Evolutionary conservation across 2,797 vertebrate genomes (phyloP), one percentile per base, ranked within the genome.

Genomic region (Platyrinchus mystaceus): DNA sequence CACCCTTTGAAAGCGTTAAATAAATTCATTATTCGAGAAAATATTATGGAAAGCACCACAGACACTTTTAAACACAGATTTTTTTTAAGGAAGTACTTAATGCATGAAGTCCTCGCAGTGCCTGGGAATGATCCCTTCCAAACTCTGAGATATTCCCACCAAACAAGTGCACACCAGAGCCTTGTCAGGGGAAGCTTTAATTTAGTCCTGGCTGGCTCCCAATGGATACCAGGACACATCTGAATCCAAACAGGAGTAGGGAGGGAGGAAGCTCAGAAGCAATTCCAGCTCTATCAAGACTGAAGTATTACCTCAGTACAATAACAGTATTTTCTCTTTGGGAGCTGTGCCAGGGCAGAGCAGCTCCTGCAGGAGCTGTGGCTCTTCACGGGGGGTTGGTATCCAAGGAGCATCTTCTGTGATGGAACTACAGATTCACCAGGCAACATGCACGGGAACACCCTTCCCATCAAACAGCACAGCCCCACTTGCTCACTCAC

Each of bases 121-220:
- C 68, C 43, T 37, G 10, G 84, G 88, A 90, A 94, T 3, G 23
- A 64, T 11, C 81, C 46, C 63, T 89, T 89, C 89, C 87, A 68
- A 94, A 67, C 23, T 80, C 69, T 7, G 52, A 92, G 71, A 86
- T 84, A 59, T 9, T 82, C 68, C 46, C n/a, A 9, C 93, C 67
- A 90, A 94, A 92, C 43, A 76, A 87, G 90, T 28, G 34, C 78
- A 90, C 49, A 21, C 69, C 69, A 90, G 78, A 95, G 68, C 87
- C 52, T 49, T 69, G 91, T 83, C 85, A 90, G 74, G 59, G 50
- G 63, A 91, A 93, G 69, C 34, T 32, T 82, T 95, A 71, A 77
- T 95, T 96, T 62, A 91, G 75, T 39, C 55, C 63, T 97, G 96
- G 96, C 95, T 91, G 76, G 26, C 78, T 97, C 92, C 89, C 89